Evolutionary conservation across 1,140 invertebrate species (phyloP).

Genomic region (Trissolcus basalis): DNA sequence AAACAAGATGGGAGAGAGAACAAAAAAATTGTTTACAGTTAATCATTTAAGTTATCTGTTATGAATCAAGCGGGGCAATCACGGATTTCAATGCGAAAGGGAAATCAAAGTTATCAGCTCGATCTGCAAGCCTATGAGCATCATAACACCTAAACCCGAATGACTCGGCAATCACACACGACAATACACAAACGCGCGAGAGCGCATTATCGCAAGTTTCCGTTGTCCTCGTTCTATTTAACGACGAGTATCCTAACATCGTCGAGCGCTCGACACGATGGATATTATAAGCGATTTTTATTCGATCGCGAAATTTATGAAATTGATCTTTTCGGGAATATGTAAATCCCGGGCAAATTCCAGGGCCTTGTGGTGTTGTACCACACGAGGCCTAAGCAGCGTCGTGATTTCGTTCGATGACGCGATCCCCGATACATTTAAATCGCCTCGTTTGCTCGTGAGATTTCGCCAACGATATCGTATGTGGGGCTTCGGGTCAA

Average conservation of each 20-base stretch:
- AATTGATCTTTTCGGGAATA: constrained; percentile 53
- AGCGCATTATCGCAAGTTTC: constrained; percentile 49
- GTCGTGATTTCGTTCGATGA: constrained; percentile 56
- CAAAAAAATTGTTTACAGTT: constrained; percentile 21
- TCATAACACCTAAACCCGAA: constrained; percentile 28
- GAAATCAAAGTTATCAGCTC: constrained; percentile 21
- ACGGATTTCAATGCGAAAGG: constrained; percentile 9
- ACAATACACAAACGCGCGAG: constrained; percentile 41
- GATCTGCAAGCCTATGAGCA: constrained; percentile 9
- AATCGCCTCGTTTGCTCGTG: constrained; percentile 64
- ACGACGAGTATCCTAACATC: constrained; percentile 30
- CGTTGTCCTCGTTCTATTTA: constrained; percentile 50
- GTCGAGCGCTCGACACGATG: constrained; percentile 1
- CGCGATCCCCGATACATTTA: constrained; percentile 66
- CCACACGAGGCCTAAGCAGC: constrained; percentile 39
- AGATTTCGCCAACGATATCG: constrained; percentile 51
- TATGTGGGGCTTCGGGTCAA: constrained; percentile 53
- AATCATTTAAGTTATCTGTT: constrained; percentile 25
- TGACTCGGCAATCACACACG: constrained; percentile 28
- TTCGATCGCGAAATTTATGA: constrained; percentile 42
- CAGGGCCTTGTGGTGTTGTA: constrained; percentile 30
- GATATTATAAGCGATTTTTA: constrained; percentile 42
- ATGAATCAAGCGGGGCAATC: constrained; percentile 18
- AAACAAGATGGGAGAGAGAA: too few species aligned
- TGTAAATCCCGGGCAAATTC: constrained; percentile 33